Base-by-base conservation (phyloP, 2,888 invertebrate genomes). In the Pharmacophagus antenor region DNA sequence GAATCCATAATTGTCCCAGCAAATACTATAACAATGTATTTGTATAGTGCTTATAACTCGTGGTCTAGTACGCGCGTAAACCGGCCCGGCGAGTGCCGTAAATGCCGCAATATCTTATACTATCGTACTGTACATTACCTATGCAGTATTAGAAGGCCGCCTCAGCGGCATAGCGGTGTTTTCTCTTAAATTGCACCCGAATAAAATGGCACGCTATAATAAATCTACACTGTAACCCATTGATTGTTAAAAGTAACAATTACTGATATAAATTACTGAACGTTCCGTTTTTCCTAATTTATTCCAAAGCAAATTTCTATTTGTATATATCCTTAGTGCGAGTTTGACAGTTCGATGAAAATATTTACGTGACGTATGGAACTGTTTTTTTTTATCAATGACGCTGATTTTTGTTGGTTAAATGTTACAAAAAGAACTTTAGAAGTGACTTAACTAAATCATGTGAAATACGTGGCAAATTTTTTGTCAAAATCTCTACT, bases 131-230 rank as follows among this genome's bases (percentile, higher is more conserved):
- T 72, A 68, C 66, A 73, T 72, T 76, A 76, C 74, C 77, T 74
- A 74, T 78, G 76, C 85, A 85, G 87, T 86, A 79, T 79, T 85
- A 87, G 85, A 88, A 86, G 85, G 85, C 86, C 83, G 82, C 76
- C 74, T 66, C 75, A 65, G 68, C 73, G 80, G 85, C 73, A 73
- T 77, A 82, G 87, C 77, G 80, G 87, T 79, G 76, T 77, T 63
- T 70, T 69, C 70, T 76, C 72, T 65, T 65, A 67, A 50, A 60
- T 61, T 53, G 54, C 53, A 58, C 63, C 59, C 48, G 31, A 31
- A 54, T 21, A 61, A 50, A 48, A 41, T 51, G 27, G 48, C 61
- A 61, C 56, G 42, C 46, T 52, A 10, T 18, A 56, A 37, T 37
- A 61, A 61, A 52, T 12, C 42, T 50, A 20, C 44, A 31, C n/a